Percentiles rank a stretch among this genome's conserved stretches.
phyloP scores from a whole-genome alignment of 2,888 invertebrate species.

The Smittia aterrima region DNA sequence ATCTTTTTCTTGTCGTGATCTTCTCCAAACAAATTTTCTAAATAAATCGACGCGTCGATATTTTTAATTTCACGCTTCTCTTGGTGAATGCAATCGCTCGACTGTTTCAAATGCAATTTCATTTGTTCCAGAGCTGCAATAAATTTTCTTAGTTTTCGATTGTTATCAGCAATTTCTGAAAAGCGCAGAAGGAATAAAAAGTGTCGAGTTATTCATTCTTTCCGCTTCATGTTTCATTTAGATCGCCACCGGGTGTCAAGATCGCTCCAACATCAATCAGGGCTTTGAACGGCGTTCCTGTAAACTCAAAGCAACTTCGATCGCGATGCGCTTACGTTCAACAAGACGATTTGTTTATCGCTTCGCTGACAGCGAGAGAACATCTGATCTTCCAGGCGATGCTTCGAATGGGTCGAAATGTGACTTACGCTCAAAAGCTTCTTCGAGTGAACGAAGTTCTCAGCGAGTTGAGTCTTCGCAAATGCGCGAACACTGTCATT shows the following conservation, averaged over 20 bases:
- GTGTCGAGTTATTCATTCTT: no score
- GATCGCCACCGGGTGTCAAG: conserved; percentile 67
- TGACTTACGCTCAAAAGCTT: conserved; percentile 72
- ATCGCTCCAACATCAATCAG: conserved; percentile 56
- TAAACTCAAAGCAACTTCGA: conserved; percentile 68
- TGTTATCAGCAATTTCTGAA: no score
- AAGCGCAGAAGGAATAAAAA: no score
- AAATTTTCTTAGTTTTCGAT: no score
- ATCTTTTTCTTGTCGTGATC: no score
- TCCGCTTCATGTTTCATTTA: conserved; percentile 55
- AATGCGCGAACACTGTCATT: conserved; percentile 88
- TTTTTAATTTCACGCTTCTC: no score
- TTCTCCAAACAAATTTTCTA: no score
- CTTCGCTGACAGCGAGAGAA: conserved; percentile 83
- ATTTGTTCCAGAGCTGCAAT: no score
- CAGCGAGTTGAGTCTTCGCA: conserved; percentile 73
- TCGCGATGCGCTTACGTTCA: conserved; percentile 88
- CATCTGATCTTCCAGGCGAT: conserved; percentile 76
- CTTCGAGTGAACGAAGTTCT: conserved; percentile 83
- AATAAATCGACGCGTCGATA: no score
- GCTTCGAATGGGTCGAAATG: conserved; percentile 78
- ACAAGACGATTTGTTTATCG: conserved; percentile 90
- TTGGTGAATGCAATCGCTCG: no score
- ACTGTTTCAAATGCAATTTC: no score
- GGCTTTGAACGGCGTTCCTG: conserved; percentile 73